Percentiles rank a stretch among this genome's conserved stretches.
These are phyloP conservation scores for Microcebus ravelobensis DNA, from an alignment of 2,113 vertebrate genomes.

Conservation along the genomic window DNA sequence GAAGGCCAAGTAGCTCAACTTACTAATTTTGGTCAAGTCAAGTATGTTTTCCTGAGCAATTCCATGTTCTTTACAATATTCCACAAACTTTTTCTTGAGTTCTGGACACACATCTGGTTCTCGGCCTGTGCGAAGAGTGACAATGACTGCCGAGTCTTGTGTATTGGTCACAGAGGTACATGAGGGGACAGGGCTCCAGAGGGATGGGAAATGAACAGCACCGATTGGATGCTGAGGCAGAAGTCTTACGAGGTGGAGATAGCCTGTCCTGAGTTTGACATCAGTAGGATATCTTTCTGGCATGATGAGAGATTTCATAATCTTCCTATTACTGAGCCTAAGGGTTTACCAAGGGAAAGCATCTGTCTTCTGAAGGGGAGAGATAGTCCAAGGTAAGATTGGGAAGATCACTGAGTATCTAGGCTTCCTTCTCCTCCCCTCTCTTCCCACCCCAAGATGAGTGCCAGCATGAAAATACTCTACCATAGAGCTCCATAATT, in stretches of 20 bases:
- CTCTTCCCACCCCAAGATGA: background rate
- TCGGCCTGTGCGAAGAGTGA: conserved; percentile 18
- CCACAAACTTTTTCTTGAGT: conserved; percentile 4
- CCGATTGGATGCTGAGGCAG: background rate
- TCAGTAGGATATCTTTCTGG: background rate
- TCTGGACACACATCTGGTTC: background rate
- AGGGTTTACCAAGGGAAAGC: background rate
- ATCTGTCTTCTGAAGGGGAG: background rate
- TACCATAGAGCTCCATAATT: background rate
- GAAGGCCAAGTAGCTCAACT: background rate
- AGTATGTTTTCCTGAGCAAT: background rate
- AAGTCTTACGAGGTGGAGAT: background rate
- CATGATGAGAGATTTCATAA: background rate
- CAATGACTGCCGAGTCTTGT: background rate
- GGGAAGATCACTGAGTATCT: background rate
- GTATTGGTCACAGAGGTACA: background rate
- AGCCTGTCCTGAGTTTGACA: background rate
- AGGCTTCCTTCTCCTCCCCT: background rate
- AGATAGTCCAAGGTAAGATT: accelerated
- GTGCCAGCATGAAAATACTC: background rate
- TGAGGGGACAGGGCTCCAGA: background rate
- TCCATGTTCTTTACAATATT: background rate
- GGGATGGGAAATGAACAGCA: background rate
- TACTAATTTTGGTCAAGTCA: conserved; percentile 26
- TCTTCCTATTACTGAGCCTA: background rate